A percentile compares a stretch with the other conserved stretches of the same genome.
Conservation (phyloP, 92 coral and sea anemone species). For the Scolanthus callimorphus region DNA sequence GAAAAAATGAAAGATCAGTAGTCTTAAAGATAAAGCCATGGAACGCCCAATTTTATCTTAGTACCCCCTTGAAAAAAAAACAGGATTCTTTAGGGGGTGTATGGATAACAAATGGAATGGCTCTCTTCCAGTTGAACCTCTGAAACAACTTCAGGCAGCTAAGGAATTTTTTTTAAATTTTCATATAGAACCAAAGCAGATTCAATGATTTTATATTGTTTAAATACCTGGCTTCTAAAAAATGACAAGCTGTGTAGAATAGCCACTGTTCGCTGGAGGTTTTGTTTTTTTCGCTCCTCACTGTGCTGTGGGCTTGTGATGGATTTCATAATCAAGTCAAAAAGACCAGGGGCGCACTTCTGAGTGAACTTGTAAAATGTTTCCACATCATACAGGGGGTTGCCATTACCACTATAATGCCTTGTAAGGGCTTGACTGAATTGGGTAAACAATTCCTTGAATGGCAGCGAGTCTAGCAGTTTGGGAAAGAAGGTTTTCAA, state of each 20-base stretch:
- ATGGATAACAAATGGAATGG: too few relatives aligned
- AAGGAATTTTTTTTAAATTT: too few relatives aligned
- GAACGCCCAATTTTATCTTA: too few relatives aligned
- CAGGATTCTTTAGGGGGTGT: too few relatives aligned
- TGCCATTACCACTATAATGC: conserved; percentile 8
- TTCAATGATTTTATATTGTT: too few relatives aligned
- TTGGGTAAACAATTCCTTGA: not conserved
- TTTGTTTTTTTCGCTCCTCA: conserved; percentile 1
- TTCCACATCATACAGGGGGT: conserved; percentile 35
- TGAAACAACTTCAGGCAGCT: too few relatives aligned
- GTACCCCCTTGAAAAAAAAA: too few relatives aligned
- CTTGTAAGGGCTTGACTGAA: conserved; percentile 3
- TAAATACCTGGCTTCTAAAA: conserved; percentile 15
- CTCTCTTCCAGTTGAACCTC: too few relatives aligned
- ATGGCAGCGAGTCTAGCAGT: not conserved
- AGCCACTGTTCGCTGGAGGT: conserved; percentile 27
- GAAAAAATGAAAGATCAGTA: too few relatives aligned
- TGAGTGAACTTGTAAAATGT: conserved; percentile 44
- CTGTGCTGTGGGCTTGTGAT: not conserved
- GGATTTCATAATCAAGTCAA: conserved; percentile 10
- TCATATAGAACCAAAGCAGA: too few relatives aligned
- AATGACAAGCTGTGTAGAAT: conserved; percentile 22
- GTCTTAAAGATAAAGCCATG: too few relatives aligned
- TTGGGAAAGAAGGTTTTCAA: not conserved
- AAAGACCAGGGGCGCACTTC: conserved; percentile 56